Evolutionary conservation across 2,888 invertebrate species (phyloP), one percentile per base, ranked within the genome.

Genomic region (Leptinotarsa peninsularis): DNA sequence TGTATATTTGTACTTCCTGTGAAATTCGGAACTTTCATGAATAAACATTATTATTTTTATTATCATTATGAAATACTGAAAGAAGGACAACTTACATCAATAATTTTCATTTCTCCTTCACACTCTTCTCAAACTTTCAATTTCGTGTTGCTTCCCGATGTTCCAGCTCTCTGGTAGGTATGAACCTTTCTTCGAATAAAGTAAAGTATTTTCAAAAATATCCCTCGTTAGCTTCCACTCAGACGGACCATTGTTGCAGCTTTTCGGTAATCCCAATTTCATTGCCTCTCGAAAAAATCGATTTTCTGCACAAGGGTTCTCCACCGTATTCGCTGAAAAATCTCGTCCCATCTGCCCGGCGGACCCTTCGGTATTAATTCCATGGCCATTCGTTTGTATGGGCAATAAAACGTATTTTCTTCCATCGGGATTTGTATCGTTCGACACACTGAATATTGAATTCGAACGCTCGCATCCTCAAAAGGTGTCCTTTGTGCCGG

Each of bases 391-490:
- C 79, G 74, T 71, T 76, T 71, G 75, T 77, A 73, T 72, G 72
- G 74, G 70, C 78, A 75, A 79, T 79, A 79, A 79, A 79, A 78
- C 72, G 78, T 76, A 79, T 75, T 78, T 74, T 78, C 74, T 71
- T 77, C 77, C 67, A 67, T 43, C 52, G 77, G 81, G 79, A 80
- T 81, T 81, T 81, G 80, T 81, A 76, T 81, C 81, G 79, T 74
- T 78, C 72, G 72, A 77, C 76, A 75, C 66, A 74, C 76, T 77
- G 82, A 82, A 82, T 82, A 82, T 81, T 81, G 81, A 82, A 82
- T 82, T 73, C 70, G 70, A 67, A 60, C 70, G 76, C 72, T 73
- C 49, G 76, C 77, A 73, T 79, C 79, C 78, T 79, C 78, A 74
- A 71, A 73, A 80, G 80, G 81, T 77, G 75, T 79, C 76, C 72